Evolutionary conservation across 2,888 invertebrate species (phyloP).

Genomic region (Tortrix viridana): DNA sequence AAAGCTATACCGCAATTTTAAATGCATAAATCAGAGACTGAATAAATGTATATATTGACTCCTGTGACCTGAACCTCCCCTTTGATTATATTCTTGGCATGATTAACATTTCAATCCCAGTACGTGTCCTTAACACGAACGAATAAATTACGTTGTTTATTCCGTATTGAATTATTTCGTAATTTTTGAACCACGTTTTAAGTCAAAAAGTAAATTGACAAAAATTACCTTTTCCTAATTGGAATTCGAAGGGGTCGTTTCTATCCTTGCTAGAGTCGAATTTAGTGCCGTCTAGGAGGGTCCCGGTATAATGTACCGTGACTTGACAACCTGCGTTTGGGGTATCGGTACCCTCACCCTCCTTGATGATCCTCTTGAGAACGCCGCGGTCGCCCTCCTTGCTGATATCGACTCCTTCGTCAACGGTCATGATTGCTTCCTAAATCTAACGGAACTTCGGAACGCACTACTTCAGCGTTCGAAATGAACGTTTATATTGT

Average conservation of each 20-base stretch:
- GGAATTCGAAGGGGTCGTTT: slow-evolving; percentile 93
- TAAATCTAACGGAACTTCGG: not conserved
- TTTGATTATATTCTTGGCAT: slow-evolving; percentile 6
- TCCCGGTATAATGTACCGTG: slow-evolving; percentile 95
- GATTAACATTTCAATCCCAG: slow-evolving; percentile 14
- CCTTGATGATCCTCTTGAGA: slow-evolving; percentile 89
- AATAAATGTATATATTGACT: slow-evolving; percentile 21
- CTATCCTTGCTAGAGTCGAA: slow-evolving; percentile 96
- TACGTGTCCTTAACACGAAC: not conserved
- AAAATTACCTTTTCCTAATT: slow-evolving; percentile 90
- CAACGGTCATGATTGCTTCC: slow-evolving; percentile 64
- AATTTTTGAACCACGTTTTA: not conserved
- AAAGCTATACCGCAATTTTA: too few relatives aligned
- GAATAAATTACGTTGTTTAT: slow-evolving; percentile 20
- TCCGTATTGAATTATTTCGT: not conserved
- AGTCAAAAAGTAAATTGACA: not conserved
- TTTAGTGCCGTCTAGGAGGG: slow-evolving; percentile 92
- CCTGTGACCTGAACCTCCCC: slow-evolving; percentile 7
- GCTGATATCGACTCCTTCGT: slow-evolving; percentile 75
- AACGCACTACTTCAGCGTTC: slow-evolving; percentile 2
- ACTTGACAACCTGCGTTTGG: slow-evolving; percentile 88
- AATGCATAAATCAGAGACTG: not conserved
- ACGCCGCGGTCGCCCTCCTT: slow-evolving; percentile 88
- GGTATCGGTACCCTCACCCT: slow-evolving; percentile 89
- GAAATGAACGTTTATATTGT: too few relatives aligned